phyloP scores from a whole-genome alignment of 2,113 vertebrate genomes.

The Sapajus apella region DNA sequence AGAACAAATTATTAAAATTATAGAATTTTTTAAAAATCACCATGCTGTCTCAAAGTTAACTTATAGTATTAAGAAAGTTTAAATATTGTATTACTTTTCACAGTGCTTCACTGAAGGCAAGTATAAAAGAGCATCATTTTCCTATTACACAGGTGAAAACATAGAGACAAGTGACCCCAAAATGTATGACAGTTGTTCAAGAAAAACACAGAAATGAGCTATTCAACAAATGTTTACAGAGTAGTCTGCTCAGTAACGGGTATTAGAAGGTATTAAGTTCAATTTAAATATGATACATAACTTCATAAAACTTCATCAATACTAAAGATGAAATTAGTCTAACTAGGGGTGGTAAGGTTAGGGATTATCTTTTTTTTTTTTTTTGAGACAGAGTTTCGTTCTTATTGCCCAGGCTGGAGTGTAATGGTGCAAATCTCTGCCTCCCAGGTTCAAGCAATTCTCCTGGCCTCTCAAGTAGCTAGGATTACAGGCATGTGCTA shows the following conservation, averaged over 20 bases:
- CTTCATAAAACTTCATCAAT: constrained; percentile 33
- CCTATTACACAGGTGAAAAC: not conserved
- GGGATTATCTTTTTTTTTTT: not conserved
- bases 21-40: not conserved
- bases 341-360: not conserved
- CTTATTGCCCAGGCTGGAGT: no score
- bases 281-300: not conserved
- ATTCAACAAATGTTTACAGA: not conserved
- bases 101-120: not conserved
- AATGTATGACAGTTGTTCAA: not conserved
- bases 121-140: not conserved
- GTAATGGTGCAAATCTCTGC: no score
- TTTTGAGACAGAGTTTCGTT: no score
- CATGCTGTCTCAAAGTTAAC: not conserved
- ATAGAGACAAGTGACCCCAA: not conserved
- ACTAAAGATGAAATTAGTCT: not conserved
- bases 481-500: no score
- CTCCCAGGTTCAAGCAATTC: no score
- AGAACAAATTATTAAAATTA: constrained; percentile 17
- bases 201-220: not conserved
- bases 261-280: not conserved
- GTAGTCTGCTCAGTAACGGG: not conserved
- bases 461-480: no score
- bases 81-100: not conserved
- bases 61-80: not conserved